Conservation (phyloP, 2,797 vertebrate species). For the Botia almorhae region DNA sequence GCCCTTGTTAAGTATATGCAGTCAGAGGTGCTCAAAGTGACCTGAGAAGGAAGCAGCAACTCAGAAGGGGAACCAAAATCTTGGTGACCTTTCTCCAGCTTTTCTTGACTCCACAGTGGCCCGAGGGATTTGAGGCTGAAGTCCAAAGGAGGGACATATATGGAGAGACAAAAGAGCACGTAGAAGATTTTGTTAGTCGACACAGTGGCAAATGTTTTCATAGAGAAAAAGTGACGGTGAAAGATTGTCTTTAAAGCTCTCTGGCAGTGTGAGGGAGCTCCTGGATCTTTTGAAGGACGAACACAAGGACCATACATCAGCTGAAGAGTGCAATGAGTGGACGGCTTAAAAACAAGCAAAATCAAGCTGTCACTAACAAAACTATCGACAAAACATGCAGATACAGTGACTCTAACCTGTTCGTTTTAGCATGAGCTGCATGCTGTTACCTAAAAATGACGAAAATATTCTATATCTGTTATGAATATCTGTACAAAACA, state of each 20-base stretch:
- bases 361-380: constrained; percentile 41
- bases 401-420: constrained; percentile 60
- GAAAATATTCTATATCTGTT: constrained; percentile 74
- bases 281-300: constrained; percentile 46
- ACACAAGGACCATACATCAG: constrained; percentile 38
- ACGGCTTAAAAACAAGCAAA: constrained; percentile 31
- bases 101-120: constrained; percentile 53
- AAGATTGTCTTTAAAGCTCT: neutral
- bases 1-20: constrained; percentile 75
- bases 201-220: constrained; percentile 14
- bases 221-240: constrained; percentile 2
- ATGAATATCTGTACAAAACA: constrained; percentile 72
- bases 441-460: constrained; percentile 70
- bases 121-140: constrained; percentile 47
- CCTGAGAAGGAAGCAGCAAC: constrained; percentile 61
- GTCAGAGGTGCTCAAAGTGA: constrained; percentile 68
- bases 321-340: constrained; percentile 27
- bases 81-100: constrained; percentile 50
- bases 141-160: constrained; percentile 46
- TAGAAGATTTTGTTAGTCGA: constrained; percentile 24
- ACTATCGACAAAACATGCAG: constrained; percentile 53
- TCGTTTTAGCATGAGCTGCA: constrained; percentile 86
- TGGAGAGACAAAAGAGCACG: constrained; percentile 30
- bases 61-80: constrained; percentile 46
- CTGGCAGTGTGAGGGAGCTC: constrained; percentile 1